Evolutionary conservation across 2,888 invertebrate species (phyloP).

Genomic region (Yponomeuta cagnagella): DNA sequence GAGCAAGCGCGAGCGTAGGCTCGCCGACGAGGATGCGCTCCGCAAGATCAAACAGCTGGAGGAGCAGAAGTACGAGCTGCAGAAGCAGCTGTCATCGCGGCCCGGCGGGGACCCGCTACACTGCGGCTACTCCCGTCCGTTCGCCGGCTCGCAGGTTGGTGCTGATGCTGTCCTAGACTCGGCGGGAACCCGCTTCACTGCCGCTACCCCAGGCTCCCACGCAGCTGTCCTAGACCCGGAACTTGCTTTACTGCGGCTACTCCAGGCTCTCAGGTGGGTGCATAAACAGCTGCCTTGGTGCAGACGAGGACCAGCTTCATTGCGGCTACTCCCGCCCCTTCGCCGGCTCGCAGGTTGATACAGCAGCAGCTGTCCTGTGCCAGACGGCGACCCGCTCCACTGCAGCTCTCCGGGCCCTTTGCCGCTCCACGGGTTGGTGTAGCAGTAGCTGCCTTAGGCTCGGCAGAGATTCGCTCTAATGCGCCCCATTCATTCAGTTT

Average conservation of each 20-base stretch:
- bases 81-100: slow-evolving; percentile 88
- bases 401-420: too few relatives aligned
- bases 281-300: slow-evolving; percentile 81
- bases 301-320: slow-evolving; percentile 60
- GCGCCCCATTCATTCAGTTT: too few relatives aligned
- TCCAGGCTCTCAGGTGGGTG: slow-evolving; percentile 37
- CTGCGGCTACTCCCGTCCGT: slow-evolving; percentile 76
- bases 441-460: too few relatives aligned
- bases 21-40: slow-evolving; percentile 96
- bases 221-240: too few relatives aligned
- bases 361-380: neutral
- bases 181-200: too few relatives aligned
- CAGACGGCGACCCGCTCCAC: too few relatives aligned
- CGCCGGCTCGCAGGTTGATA: slow-evolving; percentile 78
- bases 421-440: too few relatives aligned
- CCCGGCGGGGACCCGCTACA: slow-evolving; percentile 64
- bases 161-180: neutral
- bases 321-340: slow-evolving; percentile 78
- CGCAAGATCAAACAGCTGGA: slow-evolving; percentile 96
- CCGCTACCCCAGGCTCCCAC: too few relatives aligned
- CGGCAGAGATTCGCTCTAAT: too few relatives aligned
- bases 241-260: too few relatives aligned
- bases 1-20: slow-evolving; percentile 92
- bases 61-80: slow-evolving; percentile 93
- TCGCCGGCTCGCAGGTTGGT: slow-evolving; percentile 80